phyloP scores from a whole-genome alignment of 1,140 invertebrate genomes.

The Caenorhabditis brenneri region DNA sequence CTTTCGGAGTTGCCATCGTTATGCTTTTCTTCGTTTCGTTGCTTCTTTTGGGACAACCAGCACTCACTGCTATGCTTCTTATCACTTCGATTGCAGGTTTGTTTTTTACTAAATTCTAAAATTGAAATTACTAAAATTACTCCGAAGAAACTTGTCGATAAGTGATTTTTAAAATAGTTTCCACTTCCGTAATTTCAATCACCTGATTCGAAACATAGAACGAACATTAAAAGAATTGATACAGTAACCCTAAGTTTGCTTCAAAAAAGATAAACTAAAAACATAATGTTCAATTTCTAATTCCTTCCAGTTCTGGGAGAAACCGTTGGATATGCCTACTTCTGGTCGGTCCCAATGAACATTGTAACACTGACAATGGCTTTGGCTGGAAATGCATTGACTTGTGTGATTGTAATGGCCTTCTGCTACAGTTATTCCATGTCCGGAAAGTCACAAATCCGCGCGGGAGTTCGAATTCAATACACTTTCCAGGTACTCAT shows the following conservation, averaged over 20 bases:
- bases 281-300: too few species aligned
- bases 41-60: slow-evolving; percentile 52
- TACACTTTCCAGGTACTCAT: slow-evolving; percentile 50
- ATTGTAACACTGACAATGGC: slow-evolving; percentile 49
- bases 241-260: too few species aligned
- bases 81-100: slow-evolving; percentile 43
- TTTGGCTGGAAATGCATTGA: slow-evolving; percentile 51
- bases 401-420: slow-evolving; percentile 51
- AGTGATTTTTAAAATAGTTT: too few species aligned
- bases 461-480: slow-evolving; percentile 45
- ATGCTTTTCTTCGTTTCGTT: slow-evolving; percentile 43
- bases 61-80: slow-evolving; percentile 34
- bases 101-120: too few species aligned
- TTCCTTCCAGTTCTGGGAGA: slow-evolving; percentile 32
- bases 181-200: too few species aligned
- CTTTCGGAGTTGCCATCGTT: slow-evolving; percentile 34
- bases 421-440: slow-evolving; percentile 54
- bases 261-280: too few species aligned
- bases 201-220: too few species aligned
- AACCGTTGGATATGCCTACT: slow-evolving; percentile 47
- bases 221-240: too few species aligned
- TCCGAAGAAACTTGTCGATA: too few species aligned
- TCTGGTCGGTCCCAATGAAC: slow-evolving; percentile 54
- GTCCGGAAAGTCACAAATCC: slow-evolving; percentile 41
- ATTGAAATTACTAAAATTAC: too few species aligned